phyloP scores from a whole-genome alignment of 2,888 invertebrate genomes.

The Allacma fusca region DNA sequence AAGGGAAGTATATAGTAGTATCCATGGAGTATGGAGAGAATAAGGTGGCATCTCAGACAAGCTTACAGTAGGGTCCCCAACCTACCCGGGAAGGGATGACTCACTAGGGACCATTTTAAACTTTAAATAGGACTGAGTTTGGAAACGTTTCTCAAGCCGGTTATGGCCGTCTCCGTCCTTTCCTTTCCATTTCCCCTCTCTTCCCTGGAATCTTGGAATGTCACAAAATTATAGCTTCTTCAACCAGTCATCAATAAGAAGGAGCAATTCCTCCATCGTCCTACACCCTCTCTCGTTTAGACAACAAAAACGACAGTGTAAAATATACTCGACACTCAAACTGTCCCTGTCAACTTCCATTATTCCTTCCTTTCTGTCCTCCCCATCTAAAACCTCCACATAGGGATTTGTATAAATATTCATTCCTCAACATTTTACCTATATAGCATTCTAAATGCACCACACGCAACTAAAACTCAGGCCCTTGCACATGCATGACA shows the following conservation, averaged over 20 bases:
- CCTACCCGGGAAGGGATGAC: not conserved
- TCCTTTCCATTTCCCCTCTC: not conserved
- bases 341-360: not conserved
- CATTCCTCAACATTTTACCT: no score
- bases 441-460: no score
- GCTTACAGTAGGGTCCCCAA: not conserved
- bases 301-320: not conserved
- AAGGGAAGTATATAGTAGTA: no score
- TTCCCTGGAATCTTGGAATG: conserved; percentile 34
- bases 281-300: conserved; percentile 4
- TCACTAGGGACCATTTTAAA: conserved; percentile 21
- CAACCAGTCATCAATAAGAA: conserved; percentile 14
- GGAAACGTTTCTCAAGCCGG: not conserved
- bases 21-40: not conserved
- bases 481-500: no score
- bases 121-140: conserved; percentile 28
- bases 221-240: conserved; percentile 34
- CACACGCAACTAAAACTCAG: no score
- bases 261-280: conserved; percentile 18
- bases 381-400: not conserved
- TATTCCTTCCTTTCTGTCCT: not conserved
- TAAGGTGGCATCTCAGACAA: no score
- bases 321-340: not conserved
- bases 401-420: no score
- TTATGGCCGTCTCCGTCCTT: not conserved